Evolutionary conservation across 2,888 invertebrate species (phyloP).

Genomic region (Plagodis dolabraria): DNA sequence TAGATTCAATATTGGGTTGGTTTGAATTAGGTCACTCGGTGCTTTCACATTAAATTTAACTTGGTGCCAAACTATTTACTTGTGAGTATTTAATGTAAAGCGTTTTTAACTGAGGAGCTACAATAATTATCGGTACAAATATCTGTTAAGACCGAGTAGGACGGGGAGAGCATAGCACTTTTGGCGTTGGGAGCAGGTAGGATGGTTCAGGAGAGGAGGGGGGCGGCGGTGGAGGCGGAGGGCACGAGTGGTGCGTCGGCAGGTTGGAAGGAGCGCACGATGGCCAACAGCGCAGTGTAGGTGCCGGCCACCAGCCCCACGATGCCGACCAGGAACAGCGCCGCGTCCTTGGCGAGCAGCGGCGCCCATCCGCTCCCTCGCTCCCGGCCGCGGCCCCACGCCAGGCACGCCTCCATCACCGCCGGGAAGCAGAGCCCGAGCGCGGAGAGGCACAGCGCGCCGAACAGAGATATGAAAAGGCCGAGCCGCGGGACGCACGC

Average conservation of each 20-base stretch:
- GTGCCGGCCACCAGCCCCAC: constrained; percentile 88
- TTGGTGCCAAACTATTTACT: too few species aligned
- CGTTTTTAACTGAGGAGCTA: background rate
- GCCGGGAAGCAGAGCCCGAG: constrained; percentile 96
- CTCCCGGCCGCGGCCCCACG: constrained; percentile 58
- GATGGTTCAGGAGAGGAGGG: background rate
- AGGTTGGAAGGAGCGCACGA: constrained; percentile 72
- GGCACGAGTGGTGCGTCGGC: constrained; percentile 1
- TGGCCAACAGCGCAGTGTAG: constrained; percentile 86
- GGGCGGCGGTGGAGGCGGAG: background rate
- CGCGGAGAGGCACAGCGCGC: constrained; percentile 94
- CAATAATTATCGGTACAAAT: background rate
- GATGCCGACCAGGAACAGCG: constrained; percentile 85
- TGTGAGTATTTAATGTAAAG: too few species aligned
- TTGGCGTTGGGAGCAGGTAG: background rate
- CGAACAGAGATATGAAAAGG: constrained; percentile 91
- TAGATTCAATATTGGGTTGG: too few species aligned
- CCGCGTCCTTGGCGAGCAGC: constrained; percentile 73
- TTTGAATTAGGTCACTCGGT: too few species aligned
- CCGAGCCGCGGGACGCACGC: constrained; percentile 92
- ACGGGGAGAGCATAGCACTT: background rate
- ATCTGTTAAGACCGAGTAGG: background rate
- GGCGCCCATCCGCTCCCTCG: too few species aligned
- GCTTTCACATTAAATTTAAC: too few species aligned
- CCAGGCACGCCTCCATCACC: constrained; percentile 75